Percentiles rank a stretch among this genome's conserved stretches.
Evolutionary conservation across 2,888 invertebrate genomes (phyloP).

Genomic region (Sphaerophoria taeniata): DNA sequence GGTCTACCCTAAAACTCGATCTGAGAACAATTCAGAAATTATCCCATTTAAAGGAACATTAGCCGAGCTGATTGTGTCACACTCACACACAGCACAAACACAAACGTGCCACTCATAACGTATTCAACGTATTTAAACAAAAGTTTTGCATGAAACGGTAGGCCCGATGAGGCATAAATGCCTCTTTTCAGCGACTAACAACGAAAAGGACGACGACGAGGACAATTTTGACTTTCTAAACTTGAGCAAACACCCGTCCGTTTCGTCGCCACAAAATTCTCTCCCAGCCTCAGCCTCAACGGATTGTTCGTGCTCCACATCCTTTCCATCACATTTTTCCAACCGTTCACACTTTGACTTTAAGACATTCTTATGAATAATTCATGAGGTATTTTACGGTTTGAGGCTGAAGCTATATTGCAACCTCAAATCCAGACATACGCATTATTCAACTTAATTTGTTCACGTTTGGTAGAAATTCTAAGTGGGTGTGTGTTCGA

Average conservation of each 20-base stretch:
- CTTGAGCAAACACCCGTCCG: conserved; percentile 30
- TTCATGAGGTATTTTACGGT: conserved; percentile 64
- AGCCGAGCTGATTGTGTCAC: conserved; percentile 15
- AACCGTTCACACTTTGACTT: conserved; percentile 73
- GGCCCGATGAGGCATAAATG: conserved; percentile 17
- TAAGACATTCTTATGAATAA: conserved; percentile 73
- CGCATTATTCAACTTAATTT: conserved; percentile 72
- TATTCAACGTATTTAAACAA: conserved; percentile 25
- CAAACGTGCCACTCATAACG: background rate
- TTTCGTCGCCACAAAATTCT: conserved; percentile 39
- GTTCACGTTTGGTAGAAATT: conserved; percentile 50
- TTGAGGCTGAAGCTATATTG: conserved; percentile 4
- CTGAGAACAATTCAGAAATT: conserved; percentile 58
- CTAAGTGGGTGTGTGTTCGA: conserved; percentile 30
- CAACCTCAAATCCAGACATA: conserved; percentile 65
- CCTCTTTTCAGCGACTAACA: background rate
- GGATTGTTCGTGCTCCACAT: conserved; percentile 20
- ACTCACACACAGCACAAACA: background rate
- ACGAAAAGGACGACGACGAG: too few relatives aligned
- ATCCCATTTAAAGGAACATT: conserved; percentile 70
- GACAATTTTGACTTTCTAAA: conserved; percentile 18
- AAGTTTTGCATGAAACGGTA: conserved; percentile 38
- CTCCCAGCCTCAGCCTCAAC: conserved; percentile 27
- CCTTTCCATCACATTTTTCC: conserved; percentile 55
- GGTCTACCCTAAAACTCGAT: conserved; percentile 30